Evolutionary conservation across 2,888 invertebrate genomes (phyloP), one percentile per base, ranked within the genome.

Genomic region (Flabesymbios commensalis): DNA sequence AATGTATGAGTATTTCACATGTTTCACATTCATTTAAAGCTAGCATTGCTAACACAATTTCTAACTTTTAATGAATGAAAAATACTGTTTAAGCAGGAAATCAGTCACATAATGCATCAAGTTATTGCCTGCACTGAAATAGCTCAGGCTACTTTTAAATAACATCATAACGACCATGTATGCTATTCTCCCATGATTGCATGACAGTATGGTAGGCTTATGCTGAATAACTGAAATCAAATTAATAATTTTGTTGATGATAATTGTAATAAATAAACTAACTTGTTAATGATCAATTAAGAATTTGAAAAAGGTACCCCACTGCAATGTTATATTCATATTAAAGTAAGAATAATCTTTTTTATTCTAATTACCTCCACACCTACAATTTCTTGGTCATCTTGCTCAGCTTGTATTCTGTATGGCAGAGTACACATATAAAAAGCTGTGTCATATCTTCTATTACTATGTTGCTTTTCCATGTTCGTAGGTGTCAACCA

Each of bases 401-500:
- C 64, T 7, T 64, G 57, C 2, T 17, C 32, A 4, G 32, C 19
- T 5, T 43, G 32, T 1, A 33, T 45, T 1, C n/a, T 4, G 4
- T 39, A 7, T 5, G 47, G 33, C 24, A 64, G 43, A 22, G 43
- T 53, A 39, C 39, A 26, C 4, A 61, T 28, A 36, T 61, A 64
- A 45, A 64, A 62, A n/a, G 42, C 33, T 14, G 64, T 64, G 56
- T 64, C 64, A 48, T 54, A 64, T 17, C 64, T 29, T 19, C 59
- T 52, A 14, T 39, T 29, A 3, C 33, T 41, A 26, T 61, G 57
- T 31, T 54, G 39, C 17, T 59, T 29, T 7, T 31, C 26, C 64
- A 61, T 53, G 31, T 56, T 26, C 1, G 56, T 59, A 2, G 93
- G 93, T 0, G 91, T 89, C 19, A 90, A 79, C 93, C 93, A 93